phyloP scores from a whole-genome alignment of 2,797 vertebrate species.

The Bovichtus variegatus region DNA sequence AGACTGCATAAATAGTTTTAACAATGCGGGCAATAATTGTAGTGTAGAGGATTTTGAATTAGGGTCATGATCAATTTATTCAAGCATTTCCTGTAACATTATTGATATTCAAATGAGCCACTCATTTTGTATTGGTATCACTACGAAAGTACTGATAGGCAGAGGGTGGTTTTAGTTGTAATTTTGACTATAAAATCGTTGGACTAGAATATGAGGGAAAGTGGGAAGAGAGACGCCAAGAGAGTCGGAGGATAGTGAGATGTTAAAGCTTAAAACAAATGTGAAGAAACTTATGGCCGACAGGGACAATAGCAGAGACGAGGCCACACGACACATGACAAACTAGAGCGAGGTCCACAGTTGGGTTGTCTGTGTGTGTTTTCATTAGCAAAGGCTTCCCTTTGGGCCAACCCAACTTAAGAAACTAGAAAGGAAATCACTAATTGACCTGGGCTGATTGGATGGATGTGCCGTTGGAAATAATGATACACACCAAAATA shows the following conservation, averaged over 20 bases:
- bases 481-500: conserved; percentile 82
- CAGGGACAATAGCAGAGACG: conserved; percentile 16
- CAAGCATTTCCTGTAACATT: conserved; percentile 23
- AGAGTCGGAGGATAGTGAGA: conserved; percentile 7
- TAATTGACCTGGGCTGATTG: conserved; percentile 82
- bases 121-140: not conserved
- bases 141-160: not conserved
- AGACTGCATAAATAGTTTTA: conserved; percentile 19
- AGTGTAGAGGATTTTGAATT: not conserved
- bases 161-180: not conserved
- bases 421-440: conserved; percentile 80
- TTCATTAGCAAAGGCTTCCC: conserved; percentile 52
- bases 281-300: not conserved
- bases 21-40: conserved; percentile 6
- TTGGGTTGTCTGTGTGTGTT: conserved; percentile 29
- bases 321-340: conserved; percentile 33
- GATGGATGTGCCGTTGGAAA: conserved; percentile 80
- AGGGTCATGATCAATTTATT: not conserved
- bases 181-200: not conserved
- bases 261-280: conserved; percentile 1
- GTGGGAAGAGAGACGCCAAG: not conserved
- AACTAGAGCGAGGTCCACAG: conserved; percentile 37
- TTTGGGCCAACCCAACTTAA: conserved; percentile 66
- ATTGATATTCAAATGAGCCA: conserved; percentile 12
- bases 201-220: not conserved